phyloP scores from a whole-genome alignment of 2,113 vertebrate genomes.

The Platysternon megacephalum region DNA sequence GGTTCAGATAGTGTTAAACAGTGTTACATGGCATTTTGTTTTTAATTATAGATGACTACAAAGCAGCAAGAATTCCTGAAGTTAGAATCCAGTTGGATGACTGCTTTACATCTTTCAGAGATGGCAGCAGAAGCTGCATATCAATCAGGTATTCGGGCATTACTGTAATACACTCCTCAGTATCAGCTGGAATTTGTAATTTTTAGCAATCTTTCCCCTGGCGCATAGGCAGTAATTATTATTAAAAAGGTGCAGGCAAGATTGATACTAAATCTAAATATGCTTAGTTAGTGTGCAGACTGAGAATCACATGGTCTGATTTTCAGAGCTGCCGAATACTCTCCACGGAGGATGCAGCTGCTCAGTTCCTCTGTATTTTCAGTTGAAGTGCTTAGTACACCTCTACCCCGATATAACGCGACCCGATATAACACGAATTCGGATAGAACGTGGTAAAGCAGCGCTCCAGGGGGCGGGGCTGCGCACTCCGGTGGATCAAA shows the following conservation, averaged over 20 bases:
- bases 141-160: slow-evolving; percentile 73
- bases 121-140: slow-evolving; percentile 86
- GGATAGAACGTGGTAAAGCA: too few species aligned
- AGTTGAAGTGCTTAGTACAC: fast-evolving
- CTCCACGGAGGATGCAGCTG: background rate
- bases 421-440: too few species aligned
- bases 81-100: slow-evolving; percentile 83
- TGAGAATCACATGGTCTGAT: background rate
- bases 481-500: too few species aligned
- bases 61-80: slow-evolving; percentile 80
- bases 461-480: too few species aligned
- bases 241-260: background rate
- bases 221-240: background rate
- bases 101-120: slow-evolving; percentile 80
- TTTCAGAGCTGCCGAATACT: background rate
- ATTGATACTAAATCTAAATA: background rate
- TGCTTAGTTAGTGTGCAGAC: fast-evolving
- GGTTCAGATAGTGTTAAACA: background rate
- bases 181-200: background rate
- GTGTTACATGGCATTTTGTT: background rate
- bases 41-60: slow-evolving; percentile 72
- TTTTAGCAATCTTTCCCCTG: background rate
- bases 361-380: background rate
- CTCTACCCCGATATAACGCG: too few species aligned
- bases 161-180: too few species aligned